A percentile compares a stretch with the other conserved stretches of the same genome.
These are phyloP conservation scores for Eustalomyia histrio DNA, from an alignment of 2,888 invertebrate genomes.

Conservation along the genomic window DNA sequence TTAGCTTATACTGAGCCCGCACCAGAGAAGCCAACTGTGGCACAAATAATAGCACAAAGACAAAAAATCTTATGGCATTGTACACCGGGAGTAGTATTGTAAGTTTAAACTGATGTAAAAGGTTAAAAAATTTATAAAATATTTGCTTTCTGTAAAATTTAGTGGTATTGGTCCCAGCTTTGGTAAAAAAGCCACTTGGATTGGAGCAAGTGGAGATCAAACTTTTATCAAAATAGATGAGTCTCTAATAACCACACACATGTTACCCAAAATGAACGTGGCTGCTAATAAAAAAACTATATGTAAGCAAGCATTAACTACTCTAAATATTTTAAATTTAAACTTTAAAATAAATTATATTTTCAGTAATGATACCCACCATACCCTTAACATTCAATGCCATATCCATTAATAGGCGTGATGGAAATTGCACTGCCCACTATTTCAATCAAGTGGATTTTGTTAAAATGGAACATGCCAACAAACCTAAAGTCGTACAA, in stretches of 20 bases:
- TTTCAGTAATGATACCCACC: conserved; percentile 89
- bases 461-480: conserved; percentile 85
- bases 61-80: conserved; percentile 80
- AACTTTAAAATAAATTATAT: conserved; percentile 6
- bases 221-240: conserved; percentile 96
- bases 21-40: conserved; percentile 71
- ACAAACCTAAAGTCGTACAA: conserved; percentile 71
- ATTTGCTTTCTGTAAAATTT: conserved; percentile 65
- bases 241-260: conserved; percentile 93
- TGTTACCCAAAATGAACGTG: conserved; percentile 91
- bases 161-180: conserved; percentile 88
- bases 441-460: conserved; percentile 92
- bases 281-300: conserved; percentile 92
- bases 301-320: conserved; percentile 81
- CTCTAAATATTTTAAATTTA: background rate
- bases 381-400: conserved; percentile 90
- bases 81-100: conserved; percentile 78
- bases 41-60: conserved; percentile 74
- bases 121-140: background rate
- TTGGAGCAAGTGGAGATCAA: conserved; percentile 97
- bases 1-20: conserved; percentile 31
- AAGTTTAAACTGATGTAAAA: conserved; percentile 61
- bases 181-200: conserved; percentile 94
- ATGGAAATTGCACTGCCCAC: conserved; percentile 93
- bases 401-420: conserved; percentile 92